Evolutionary conservation across 2,113 vertebrate species (phyloP), one percentile per base, ranked within the genome.

Genomic region (Phylloscopus whistleri): DNA sequence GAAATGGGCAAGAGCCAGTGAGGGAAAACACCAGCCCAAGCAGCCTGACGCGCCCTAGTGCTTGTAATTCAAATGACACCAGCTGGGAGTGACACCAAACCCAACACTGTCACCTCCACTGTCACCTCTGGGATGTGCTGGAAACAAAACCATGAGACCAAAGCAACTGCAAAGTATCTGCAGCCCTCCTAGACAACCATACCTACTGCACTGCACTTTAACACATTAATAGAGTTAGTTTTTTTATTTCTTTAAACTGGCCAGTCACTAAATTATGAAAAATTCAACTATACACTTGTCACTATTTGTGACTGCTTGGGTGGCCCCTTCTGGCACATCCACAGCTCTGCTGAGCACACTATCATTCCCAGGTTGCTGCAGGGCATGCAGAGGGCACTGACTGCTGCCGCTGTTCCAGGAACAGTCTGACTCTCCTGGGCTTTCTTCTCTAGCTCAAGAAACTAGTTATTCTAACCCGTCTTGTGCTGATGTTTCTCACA

Each of bases 21-120:
- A 78, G 72, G 67, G 48, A 55, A 84, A 95, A 89, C 76, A 75
- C 0, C 30, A 58, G 15, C 21, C 33, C 68, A 18, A 83, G 77
- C 26, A 76, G 67, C 72, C 48, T 90, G 76, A 72, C 19, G 84
- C 92, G 82, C 85, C n/a, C 92, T 93, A 92, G 85, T 68, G 85
- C 79, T 58, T 58, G 80, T 24, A 84, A 96, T 72, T n/a, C 44
- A 84, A 93, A 88, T 78, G 33, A 52, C 74, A 66, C 43, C 28
- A 53, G 51, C 82, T 83, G 64, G 22, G 59, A 83, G 67, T 11
- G 70, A 86, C 90, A 88, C 52, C 85, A 80, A 84, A 96, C 68
- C 84, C 76, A 63, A 28, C 8, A 1, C 74, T 58, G 69, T 26
- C 70, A 74, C 60, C 39, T 21, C 37, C 35, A 3, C 41, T 56